Conservation (phyloP, 1,140 invertebrate genomes). For the Tetraneura akinire region DNA sequence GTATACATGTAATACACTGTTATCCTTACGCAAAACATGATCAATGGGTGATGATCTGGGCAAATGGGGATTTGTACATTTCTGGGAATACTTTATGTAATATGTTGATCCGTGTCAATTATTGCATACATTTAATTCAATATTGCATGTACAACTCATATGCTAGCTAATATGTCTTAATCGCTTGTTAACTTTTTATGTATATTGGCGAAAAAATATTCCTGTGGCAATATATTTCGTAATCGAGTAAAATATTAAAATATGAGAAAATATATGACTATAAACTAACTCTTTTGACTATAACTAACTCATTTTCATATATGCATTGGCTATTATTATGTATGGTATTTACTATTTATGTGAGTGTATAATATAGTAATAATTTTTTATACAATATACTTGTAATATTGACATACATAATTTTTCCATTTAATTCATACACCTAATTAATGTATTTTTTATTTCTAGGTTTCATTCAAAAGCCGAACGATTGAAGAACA, state of each 20-base stretch:
- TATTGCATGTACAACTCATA: neutral
- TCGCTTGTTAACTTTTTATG: neutral
- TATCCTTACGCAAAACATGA: neutral
- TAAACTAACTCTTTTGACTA: too few relatives aligned
- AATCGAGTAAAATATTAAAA: too few relatives aligned
- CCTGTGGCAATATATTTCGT: too few relatives aligned
- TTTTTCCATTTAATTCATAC: too few relatives aligned
- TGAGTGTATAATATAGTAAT: too few relatives aligned
- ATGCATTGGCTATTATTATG: too few relatives aligned
- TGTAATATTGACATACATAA: too few relatives aligned
- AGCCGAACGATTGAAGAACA: neutral
- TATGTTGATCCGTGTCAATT: neutral
- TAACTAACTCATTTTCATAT: too few relatives aligned
- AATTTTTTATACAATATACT: too few relatives aligned
- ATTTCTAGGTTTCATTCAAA: conserved; percentile 22
- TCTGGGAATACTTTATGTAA: neutral
- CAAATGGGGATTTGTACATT: neutral
- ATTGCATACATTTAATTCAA: neutral
- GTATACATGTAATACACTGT: neutral
- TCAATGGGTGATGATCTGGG: neutral
- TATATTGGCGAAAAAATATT: neutral
- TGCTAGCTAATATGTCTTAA: neutral
- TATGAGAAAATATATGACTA: too few relatives aligned
- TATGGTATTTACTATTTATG: too few relatives aligned
- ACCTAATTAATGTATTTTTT: neutral